Percentiles rank a stretch among this genome's conserved stretches.
Evolutionary conservation across 2,113 vertebrate genomes (phyloP).

Genomic region (Thalassoma bifasciatum): DNA sequence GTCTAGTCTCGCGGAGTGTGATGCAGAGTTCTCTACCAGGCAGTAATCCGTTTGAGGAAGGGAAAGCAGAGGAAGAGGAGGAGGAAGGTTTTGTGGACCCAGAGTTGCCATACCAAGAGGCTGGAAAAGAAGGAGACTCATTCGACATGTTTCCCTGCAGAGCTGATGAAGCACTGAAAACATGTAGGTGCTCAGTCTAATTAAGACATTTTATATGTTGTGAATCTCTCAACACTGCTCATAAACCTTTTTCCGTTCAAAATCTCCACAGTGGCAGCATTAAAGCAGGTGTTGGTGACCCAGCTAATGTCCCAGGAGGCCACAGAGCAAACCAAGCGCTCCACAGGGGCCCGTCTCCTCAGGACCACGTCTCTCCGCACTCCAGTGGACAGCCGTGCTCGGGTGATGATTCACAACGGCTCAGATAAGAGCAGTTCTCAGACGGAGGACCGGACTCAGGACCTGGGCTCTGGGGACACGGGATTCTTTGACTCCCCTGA

Average conservation of each 20-base stretch:
- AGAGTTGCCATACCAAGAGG: conserved; percentile 71
- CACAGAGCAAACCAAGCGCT: conserved; percentile 69
- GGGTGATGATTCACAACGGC: conserved; percentile 71
- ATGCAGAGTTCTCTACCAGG: conserved; percentile 51
- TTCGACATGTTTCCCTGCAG: conserved; percentile 72
- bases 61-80: conserved; percentile 68
- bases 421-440: conserved; percentile 61
- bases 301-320: conserved; percentile 85
- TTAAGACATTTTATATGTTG: too few relatives aligned
- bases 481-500: conserved; percentile 93
- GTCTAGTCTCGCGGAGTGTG: conserved; percentile 44
- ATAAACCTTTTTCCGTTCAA: not conserved
- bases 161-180: conserved; percentile 84
- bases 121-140: conserved; percentile 63
- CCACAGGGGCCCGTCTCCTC: conserved; percentile 78
- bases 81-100: conserved; percentile 72
- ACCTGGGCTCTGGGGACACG: conserved; percentile 82
- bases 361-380: conserved; percentile 84
- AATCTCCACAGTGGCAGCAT: conserved; percentile 76
- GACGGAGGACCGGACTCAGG: conserved; percentile 70
- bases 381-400: conserved; percentile 69
- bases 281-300: conserved; percentile 84
- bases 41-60: conserved; percentile 72
- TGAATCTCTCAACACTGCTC: not conserved
- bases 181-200: conserved; percentile 64